Evolutionary conservation across 2,888 invertebrate genomes (phyloP), one percentile per base, ranked within the genome.

Genomic region (Amphipoea oculea): DNA sequence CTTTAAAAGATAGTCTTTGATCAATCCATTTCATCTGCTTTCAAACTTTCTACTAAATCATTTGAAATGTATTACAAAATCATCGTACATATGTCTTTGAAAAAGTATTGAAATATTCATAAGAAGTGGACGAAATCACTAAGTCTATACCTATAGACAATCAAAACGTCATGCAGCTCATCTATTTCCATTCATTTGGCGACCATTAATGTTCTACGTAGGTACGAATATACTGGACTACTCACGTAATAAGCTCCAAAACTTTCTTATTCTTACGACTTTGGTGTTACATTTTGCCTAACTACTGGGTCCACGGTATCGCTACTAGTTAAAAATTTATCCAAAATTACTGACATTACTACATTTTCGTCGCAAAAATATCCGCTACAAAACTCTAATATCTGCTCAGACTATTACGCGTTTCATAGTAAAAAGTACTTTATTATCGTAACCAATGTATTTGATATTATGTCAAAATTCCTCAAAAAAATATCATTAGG

Each of bases 281-380:
- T 96, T 96, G 96, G 96, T 96, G 96, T 96, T 92, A 92, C 91
- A 91, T 92, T 92, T 94, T 92, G 89, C 93, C 94, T 96, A 96
- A 92, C 96, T 96, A 96, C 93, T 95, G 95, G 95, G 94, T 95
- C 95, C 94, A 92, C 90, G 91, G 92, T 94, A 94, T 91, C 88
- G 90, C 95, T 96, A 95, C 89, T 83, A 89, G 92, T 94, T 85
- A 86, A 94, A 96, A 95, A 92, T 90, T 93, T 94, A 91, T 96
- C 96, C 94, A 96, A 96, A 96, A 96, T 96, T 96, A 96, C 94
- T 93, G 96, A 93, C 90, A 91, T 95, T 94, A 95, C 95, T 95
- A 96, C 95, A 93, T 92, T 93, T 92, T 92, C 83, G 88, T 95
- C 92, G 91, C 94, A 95, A 96, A 96, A 95, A 96, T 96, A 96